Base-by-base conservation (phyloP, 2,113 vertebrate species). In the Protobothrops mucrosquamatus region DNA sequence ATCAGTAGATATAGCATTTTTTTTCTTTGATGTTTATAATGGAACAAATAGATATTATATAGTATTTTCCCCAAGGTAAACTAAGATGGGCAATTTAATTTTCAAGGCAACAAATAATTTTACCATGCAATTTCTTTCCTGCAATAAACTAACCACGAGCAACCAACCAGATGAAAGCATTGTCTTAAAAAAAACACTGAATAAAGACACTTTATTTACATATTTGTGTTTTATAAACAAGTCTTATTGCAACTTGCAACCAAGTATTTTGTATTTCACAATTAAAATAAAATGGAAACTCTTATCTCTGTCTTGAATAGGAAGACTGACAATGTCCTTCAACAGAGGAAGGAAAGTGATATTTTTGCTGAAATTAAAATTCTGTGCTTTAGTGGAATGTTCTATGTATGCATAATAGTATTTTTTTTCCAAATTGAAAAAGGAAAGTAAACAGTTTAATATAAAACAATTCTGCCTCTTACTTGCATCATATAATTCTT, bases 141-240 rank as follows among this genome's bases (percentile, higher is more conserved):
- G 94, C 95, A 98, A 97, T 96, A 97, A 97, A 97, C 96, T 95
- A 97, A 97, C 96, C 94, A 97, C 94, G 90, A 91, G 89, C 95
- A 96, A 97, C 96, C 95, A 97, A 97, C 96, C 95, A 97, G 96
- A 97, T 97, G 95, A 97, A 97, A 98, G 97, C 95, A 97, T 97
- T 97, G 96, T 97, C 95, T 92, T 96, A 97, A 97, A 96, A 93
- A 97, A 89, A 96, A 90, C 89, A 29, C 94, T 97, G 96, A 97
- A 97, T 97, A 95, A 96, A 97, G 95, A 94, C 96, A 95, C 96
- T 95, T 54, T 96, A 96, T 57, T 92, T 69, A 91, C 74, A 93
- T 92, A 95, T 89, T 94, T 92, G 48, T 56, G 34, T 94, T 94
- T 91, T 1, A 5, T 95, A 97, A 97, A 96, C 74, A 95, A 18